Base-by-base conservation (phyloP, 2,888 invertebrate genomes). In the Yponomeuta cagnagella region DNA sequence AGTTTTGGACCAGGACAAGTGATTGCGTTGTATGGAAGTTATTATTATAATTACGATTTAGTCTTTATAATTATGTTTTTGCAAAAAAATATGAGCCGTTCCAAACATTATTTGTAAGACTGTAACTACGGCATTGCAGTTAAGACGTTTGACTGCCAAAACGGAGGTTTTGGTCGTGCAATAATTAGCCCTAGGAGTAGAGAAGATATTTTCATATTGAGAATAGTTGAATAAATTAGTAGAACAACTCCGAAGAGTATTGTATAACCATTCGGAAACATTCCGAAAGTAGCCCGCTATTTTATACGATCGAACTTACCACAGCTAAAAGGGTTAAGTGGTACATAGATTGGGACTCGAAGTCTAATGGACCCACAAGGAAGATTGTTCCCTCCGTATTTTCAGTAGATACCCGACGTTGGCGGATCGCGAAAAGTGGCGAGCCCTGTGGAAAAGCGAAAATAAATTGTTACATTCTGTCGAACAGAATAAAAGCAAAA, bases 271-370 rank as follows among this genome's bases (percentile, higher is more conserved):
- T 43, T 68, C 23, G 33, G 68, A 23, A 65, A 30, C 12, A 23
- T 65, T 65, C 65, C 31, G 10, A 30, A 69, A 69, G 52, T 69
- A 69, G 23, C 52, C 31, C 58, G 30, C 30, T 69, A 69, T 31
- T 52, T 63, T 70, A 9, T 23, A 9, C 30, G 37, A 33, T 31
- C n/a, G 70, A 70, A 92, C 96, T 94, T 94, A 98, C 98, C 93
- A 97, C 95, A 30, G 97, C 97, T 75, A 97, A 94, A 77, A 98
- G 94, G n/a, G 96, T 96, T 75, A 98, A 90, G 78, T 96, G 96
- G 87, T 97, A 97, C 93, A 97, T 96, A 70, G 97, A 96, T 85
- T 96, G 96, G 70, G 95, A 96, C 84, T 98, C 98, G 81, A 97
- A 98, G 88, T 98, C 98, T 78, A 98, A 89, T 74, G 95, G 94